Conservation (phyloP, 1,140 invertebrate species). For the Wasmannia auropunctata region DNA sequence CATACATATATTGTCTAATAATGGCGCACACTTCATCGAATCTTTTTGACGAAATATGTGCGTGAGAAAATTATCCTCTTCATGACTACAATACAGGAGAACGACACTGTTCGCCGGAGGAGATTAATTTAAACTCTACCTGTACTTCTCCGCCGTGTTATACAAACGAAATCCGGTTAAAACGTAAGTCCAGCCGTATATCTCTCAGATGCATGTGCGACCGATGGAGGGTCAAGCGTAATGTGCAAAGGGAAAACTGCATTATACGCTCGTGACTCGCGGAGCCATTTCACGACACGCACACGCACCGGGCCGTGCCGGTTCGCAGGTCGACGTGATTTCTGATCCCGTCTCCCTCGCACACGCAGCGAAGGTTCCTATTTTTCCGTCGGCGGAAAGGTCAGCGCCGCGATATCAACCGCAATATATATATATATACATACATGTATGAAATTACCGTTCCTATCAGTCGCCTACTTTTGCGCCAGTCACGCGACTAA, state of each 20-base stretch:
- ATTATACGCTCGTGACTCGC: background rate
- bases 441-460: conserved; percentile 32
- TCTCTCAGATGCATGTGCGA: background rate
- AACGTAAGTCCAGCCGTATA: conserved; percentile 8
- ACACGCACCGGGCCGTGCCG: conserved; percentile 39
- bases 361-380: conserved; percentile 45
- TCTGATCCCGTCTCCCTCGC: background rate
- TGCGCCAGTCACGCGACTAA: conserved; percentile 50
- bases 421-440: conserved; percentile 36
- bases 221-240: conserved; percentile 39
- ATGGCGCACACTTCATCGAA: background rate
- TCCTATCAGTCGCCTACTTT: conserved; percentile 53
- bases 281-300: conserved; percentile 26
- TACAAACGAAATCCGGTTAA: conserved; percentile 8
- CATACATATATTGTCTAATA: background rate
- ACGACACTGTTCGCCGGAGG: background rate
- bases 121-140: background rate
- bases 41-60: background rate
- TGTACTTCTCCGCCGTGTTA: background rate
- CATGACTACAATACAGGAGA: background rate
- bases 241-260: conserved; percentile 12
- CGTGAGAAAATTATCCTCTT: background rate
- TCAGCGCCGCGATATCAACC: conserved; percentile 44
- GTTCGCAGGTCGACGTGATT: conserved; percentile 44
- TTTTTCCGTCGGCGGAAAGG: conserved; percentile 44